Evolutionary conservation across 2,888 invertebrate genomes (phyloP).

Genomic region (Willowsia nigromaculata): DNA sequence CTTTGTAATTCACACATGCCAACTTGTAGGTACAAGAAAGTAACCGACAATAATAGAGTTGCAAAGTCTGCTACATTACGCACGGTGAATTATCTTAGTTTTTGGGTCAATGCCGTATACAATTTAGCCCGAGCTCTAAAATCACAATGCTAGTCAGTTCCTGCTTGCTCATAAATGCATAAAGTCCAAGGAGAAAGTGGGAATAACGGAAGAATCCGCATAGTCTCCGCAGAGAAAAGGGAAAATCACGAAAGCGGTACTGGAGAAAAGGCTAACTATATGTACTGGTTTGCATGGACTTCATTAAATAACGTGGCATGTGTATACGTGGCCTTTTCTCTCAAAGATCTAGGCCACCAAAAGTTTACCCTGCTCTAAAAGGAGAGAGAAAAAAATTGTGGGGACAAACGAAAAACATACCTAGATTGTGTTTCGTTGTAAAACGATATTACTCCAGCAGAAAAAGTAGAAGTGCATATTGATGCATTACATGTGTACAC

Average conservation of each 20-base stretch:
- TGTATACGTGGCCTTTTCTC: slow-evolving; percentile 48
- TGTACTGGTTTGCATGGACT: background rate
- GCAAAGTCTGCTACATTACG: background rate
- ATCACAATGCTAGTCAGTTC: background rate
- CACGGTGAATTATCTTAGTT: slow-evolving; percentile 51
- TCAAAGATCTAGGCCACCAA: slow-evolving; percentile 56
- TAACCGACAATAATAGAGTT: background rate
- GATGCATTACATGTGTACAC: background rate
- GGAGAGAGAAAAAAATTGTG: background rate
- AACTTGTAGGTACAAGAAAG: too few species aligned
- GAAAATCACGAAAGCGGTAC: background rate
- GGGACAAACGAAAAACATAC: background rate
- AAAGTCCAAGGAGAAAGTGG: background rate
- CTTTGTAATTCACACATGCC: too few species aligned
- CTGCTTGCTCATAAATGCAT: background rate
- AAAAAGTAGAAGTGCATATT: background rate
- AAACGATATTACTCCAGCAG: background rate
- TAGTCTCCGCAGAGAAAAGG: slow-evolving; percentile 52
- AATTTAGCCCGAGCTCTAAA: background rate
- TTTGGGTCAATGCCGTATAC: slow-evolving; percentile 63
- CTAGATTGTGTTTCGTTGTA: background rate
- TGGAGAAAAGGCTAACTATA: background rate
- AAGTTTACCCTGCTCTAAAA: slow-evolving; percentile 5
- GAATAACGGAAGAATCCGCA: slow-evolving; percentile 33
- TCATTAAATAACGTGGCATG: slow-evolving; percentile 30